Conservation (phyloP, 1,140 invertebrate genomes). For the Meloidogyne floridensis region DNA sequence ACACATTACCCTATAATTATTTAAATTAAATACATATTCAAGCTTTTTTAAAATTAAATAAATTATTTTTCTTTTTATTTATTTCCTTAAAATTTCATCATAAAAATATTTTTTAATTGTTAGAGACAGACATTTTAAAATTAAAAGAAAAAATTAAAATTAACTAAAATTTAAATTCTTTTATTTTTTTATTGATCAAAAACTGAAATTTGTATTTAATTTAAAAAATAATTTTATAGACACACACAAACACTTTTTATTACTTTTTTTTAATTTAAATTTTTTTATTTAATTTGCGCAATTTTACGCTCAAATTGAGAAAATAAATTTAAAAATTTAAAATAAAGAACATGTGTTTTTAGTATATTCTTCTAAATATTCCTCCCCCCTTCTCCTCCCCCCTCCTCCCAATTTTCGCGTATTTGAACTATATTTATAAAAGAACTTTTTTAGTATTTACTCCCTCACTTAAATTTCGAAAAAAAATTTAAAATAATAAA, state of each 20-base stretch:
- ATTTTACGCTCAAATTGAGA: neutral
- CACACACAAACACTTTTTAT: neutral
- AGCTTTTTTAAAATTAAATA: too few species aligned
- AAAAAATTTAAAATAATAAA: neutral
- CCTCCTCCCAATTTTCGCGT: neutral
- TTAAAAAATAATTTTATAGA: neutral
- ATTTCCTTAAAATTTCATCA: too few species aligned
- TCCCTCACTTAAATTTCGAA: too few species aligned
- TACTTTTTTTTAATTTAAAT: neutral
- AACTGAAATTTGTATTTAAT: neutral
- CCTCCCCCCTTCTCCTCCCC: too few species aligned
- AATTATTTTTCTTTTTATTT: too few species aligned
- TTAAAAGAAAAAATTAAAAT: neutral
- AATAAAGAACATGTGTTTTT: too few species aligned
- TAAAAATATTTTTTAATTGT: too few species aligned
- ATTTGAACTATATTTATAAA: neutral
- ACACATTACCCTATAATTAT: neutral
- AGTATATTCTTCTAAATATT: neutral
- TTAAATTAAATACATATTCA: too few species aligned
- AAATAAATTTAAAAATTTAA: neutral
- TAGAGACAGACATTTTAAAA: too few species aligned
- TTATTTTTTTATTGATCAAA: slow-evolving; percentile 2
- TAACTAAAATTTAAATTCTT: neutral
- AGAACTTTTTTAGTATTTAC: neutral
- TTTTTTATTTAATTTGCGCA: neutral